Evolutionary conservation across 2,888 invertebrate genomes (phyloP).

Genomic region (Beris morrisii): DNA sequence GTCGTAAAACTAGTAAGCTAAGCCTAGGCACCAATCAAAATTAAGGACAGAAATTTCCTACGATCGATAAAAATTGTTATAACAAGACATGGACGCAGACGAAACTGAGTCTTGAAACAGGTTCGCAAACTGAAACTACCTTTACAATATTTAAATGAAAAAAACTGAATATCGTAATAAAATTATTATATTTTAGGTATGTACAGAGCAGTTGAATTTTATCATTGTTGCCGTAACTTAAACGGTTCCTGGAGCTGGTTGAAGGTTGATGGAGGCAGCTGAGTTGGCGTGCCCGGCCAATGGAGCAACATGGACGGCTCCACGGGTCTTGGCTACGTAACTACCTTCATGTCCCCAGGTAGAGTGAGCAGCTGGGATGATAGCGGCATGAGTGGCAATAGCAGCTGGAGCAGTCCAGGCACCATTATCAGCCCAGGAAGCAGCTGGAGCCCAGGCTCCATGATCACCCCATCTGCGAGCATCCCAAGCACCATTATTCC

Average conservation of each 20-base stretch:
- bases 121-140: too few species aligned
- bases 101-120: too few species aligned
- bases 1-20: too few species aligned
- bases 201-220: too few species aligned
- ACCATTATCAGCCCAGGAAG: slow-evolving; percentile 27
- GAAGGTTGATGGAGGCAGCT: slow-evolving; percentile 50
- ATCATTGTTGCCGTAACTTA: not conserved
- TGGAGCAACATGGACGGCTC: slow-evolving; percentile 56
- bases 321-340: slow-evolving; percentile 56
- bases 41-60: too few species aligned
- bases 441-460: slow-evolving; percentile 39
- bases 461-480: slow-evolving; percentile 32
- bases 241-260: slow-evolving; percentile 56
- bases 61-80: too few species aligned
- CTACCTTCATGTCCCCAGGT: slow-evolving; percentile 45
- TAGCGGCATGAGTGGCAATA: not conserved
- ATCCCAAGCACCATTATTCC: slow-evolving; percentile 38
- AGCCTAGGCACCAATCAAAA: too few species aligned
- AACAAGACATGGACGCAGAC: too few species aligned
- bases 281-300: slow-evolving; percentile 51
- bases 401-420: slow-evolving; percentile 40
- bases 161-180: too few species aligned
- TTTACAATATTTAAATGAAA: too few species aligned
- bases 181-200: too few species aligned
- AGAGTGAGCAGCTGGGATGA: slow-evolving; percentile 21